These are phyloP conservation scores for Andricus quercusramuli DNA, from an alignment of 2,888 invertebrate species.

Conservation along the genomic window DNA sequence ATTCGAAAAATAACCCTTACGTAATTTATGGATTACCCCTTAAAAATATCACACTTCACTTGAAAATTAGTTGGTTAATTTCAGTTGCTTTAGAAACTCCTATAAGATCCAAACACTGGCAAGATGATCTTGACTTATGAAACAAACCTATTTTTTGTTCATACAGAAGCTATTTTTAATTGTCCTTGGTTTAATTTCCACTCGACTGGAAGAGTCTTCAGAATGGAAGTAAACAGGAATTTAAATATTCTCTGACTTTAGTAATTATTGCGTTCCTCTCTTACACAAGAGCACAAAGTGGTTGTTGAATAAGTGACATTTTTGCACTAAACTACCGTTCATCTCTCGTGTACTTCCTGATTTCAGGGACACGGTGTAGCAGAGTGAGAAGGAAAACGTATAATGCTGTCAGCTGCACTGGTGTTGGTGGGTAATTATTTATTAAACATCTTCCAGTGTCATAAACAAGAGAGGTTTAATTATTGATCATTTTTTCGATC, in stretches of 20 bases:
- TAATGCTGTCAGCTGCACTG: constrained; percentile 9
- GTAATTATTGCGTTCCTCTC: constrained; percentile 61
- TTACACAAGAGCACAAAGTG: constrained; percentile 59
- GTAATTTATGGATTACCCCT: too few species aligned
- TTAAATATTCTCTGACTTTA: constrained; percentile 34
- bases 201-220: constrained; percentile 5
- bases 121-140: too few species aligned
- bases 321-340: constrained; percentile 34
- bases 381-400: constrained; percentile 15
- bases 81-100: too few species aligned
- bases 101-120: too few species aligned
- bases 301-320: constrained; percentile 45
- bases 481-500: neutral
- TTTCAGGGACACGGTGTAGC: constrained; percentile 30
- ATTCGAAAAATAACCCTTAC: too few species aligned
- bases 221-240: constrained; percentile 30
- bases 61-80: too few species aligned
- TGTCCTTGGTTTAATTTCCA: constrained; percentile 14
- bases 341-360: constrained; percentile 31
- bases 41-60: too few species aligned
- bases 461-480: constrained; percentile 26
- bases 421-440: constrained; percentile 15
- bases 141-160: too few species aligned
- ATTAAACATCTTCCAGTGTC: constrained; percentile 17
- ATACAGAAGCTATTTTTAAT: neutral